Percentiles rank a stretch among this genome's conserved stretches.
These are phyloP conservation scores for Diplolepis rosae DNA, from an alignment of 2,888 invertebrate species.

Conservation along the genomic window DNA sequence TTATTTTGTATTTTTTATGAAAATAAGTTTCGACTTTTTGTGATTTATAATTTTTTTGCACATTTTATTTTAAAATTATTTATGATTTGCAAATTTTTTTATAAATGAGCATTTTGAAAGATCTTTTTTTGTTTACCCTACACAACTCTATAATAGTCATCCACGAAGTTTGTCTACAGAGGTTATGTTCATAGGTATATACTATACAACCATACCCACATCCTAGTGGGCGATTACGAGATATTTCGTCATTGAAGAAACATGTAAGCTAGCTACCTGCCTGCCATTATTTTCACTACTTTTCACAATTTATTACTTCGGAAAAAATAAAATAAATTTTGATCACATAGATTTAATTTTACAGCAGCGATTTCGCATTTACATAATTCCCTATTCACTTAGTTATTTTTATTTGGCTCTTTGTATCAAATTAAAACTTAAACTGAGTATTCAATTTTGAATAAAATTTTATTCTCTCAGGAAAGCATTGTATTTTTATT, in stretches of 20 bases:
- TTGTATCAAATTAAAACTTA: background rate
- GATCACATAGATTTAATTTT: background rate
- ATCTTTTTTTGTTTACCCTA: background rate
- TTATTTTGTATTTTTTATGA: too few species aligned
- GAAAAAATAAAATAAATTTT: constrained; percentile 8
- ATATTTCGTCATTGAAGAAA: constrained; percentile 13
- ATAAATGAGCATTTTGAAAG: background rate
- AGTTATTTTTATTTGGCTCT: background rate
- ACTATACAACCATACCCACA: constrained; percentile 15
- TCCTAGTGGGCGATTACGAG: constrained; percentile 18
- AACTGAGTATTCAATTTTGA: background rate
- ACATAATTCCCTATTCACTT: background rate
- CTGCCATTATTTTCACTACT: background rate
- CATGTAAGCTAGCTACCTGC: constrained; percentile 7
- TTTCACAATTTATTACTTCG: constrained; percentile 6
- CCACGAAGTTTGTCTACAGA: background rate
- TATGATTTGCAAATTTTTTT: background rate
- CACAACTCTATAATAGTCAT: constrained; percentile 1
- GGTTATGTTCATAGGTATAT: background rate
- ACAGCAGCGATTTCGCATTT: background rate
- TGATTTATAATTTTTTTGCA: too few species aligned
- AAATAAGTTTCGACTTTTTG: too few species aligned
- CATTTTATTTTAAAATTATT: background rate
- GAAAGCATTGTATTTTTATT: too few species aligned
- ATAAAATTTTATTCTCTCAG: too few species aligned